A percentile compares a stretch with the other conserved stretches of the same genome.
Conservation (phyloP, 2,888 invertebrate genomes). For the Cynaeus angustus region DNA sequence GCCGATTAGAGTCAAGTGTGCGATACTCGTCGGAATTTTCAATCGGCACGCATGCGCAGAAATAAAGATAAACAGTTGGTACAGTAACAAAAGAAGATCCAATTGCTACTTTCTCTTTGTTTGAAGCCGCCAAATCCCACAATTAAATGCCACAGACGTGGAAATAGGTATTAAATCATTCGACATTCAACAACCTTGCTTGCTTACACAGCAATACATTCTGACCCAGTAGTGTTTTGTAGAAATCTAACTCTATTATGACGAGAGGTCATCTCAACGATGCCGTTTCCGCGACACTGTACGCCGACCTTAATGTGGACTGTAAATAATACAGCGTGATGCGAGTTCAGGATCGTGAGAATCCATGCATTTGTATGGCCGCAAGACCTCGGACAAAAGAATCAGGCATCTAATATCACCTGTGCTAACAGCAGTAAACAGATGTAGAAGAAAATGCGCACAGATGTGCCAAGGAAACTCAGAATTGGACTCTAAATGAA, state of each 20-base stretch:
- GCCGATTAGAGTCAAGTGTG: background rate
- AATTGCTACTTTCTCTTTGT: slow-evolving; percentile 4
- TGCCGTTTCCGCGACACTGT: slow-evolving; percentile 4
- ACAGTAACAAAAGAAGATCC: slow-evolving; percentile 2
- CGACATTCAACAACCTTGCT: slow-evolving; percentile 2
- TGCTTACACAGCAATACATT: background rate
- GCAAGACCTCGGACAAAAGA: slow-evolving; percentile 60
- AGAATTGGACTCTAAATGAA: too few species aligned
- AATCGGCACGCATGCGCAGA: background rate
- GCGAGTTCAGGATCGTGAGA: slow-evolving; percentile 61
- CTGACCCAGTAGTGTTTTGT: background rate
- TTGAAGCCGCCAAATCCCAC: background rate
- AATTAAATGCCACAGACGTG: background rate
- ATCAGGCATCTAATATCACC: slow-evolving; percentile 60
- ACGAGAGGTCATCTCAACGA: slow-evolving; percentile 4
- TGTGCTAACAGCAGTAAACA: slow-evolving; percentile 58
- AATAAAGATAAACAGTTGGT: background rate
- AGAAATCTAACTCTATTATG: slow-evolving; percentile 4
- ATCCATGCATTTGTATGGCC: slow-evolving; percentile 59
- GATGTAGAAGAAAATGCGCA: slow-evolving; percentile 48
- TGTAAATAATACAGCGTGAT: slow-evolving; percentile 47
- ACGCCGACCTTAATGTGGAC: slow-evolving; percentile 2
- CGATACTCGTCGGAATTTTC: background rate
- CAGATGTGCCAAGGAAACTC: slow-evolving; percentile 39
- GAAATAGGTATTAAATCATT: too few species aligned